Evolutionary conservation across 2,113 vertebrate genomes (phyloP).

Genomic region (Eleginops maclovinus): DNA sequence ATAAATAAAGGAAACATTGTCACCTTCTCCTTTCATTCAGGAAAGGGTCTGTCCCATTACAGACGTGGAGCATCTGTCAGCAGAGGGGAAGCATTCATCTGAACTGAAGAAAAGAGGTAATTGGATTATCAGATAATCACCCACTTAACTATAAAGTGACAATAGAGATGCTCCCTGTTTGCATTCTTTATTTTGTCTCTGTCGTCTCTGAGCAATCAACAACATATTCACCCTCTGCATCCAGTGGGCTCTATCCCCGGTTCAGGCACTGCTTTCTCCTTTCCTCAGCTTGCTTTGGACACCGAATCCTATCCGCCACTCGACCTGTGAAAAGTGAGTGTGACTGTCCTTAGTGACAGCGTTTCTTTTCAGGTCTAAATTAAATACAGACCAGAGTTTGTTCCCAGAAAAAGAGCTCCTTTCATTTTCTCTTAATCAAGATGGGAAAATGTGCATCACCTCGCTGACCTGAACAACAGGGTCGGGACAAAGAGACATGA

Average conservation of each 20-base stretch:
- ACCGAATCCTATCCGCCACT: constrained; percentile 14
- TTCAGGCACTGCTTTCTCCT: not conserved
- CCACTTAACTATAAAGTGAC: constrained; percentile 17
- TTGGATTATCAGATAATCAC: constrained; percentile 57
- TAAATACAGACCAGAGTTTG: constrained; percentile 17
- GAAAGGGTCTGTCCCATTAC: not conserved
- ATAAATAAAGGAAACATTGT: not conserved
- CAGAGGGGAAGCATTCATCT: constrained; percentile 31
- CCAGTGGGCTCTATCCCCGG: constrained; percentile 8
- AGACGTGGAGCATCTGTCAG: constrained; percentile 30
- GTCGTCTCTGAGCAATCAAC: constrained; percentile 28
- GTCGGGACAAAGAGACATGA: constrained; percentile 51
- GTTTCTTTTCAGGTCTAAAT: constrained; percentile 29
- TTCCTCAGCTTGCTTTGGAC: constrained; percentile 14
- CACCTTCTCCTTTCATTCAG: not conserved
- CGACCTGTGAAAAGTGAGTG: constrained; percentile 11
- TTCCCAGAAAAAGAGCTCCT: constrained; percentile 15
- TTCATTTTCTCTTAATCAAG: constrained; percentile 35
- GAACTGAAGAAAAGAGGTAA: constrained; percentile 32
- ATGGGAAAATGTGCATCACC: constrained; percentile 25
- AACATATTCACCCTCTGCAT: constrained; percentile 8
- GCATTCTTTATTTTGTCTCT: constrained; percentile 53
- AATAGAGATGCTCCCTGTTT: constrained; percentile 39
- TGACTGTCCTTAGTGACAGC: constrained; percentile 40
- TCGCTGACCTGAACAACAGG: constrained; percentile 34